These are phyloP conservation scores for Gibbula magus DNA, from an alignment of 2,888 invertebrate species.

Conservation along the genomic window DNA sequence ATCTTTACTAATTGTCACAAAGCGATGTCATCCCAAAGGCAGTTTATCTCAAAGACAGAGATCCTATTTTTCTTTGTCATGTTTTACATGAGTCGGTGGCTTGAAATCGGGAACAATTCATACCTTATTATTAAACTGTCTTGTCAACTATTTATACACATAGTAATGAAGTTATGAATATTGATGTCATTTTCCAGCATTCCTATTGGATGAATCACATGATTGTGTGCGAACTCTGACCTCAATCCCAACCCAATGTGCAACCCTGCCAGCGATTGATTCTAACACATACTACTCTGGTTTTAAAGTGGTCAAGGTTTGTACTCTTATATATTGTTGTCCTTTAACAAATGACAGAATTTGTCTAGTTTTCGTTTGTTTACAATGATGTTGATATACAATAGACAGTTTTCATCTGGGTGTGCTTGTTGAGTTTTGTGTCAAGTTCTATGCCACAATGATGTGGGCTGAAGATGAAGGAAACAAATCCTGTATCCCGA, in stretches of 20 bases:
- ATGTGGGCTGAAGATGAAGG: not conserved
- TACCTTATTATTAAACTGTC: no score
- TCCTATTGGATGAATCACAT: slow-evolving; percentile 51
- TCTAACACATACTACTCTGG: slow-evolving; percentile 57
- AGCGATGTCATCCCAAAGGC: no score
- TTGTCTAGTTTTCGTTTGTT: not conserved
- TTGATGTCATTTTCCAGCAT: slow-evolving; percentile 49
- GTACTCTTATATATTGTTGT: no score
- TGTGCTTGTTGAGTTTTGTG: not conserved
- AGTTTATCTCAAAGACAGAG: no score
- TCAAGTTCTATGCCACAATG: not conserved
- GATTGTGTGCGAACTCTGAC: slow-evolving; percentile 58
- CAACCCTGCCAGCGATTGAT: slow-evolving; percentile 42
- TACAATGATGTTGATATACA: not conserved
- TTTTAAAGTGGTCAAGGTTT: slow-evolving; percentile 64
- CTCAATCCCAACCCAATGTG: slow-evolving; percentile 40
- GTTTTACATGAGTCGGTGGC: no score
- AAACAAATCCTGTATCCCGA: not conserved
- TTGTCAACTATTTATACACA: no score
- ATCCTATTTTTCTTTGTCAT: no score
- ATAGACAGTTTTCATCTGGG: not conserved
- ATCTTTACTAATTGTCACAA: no score
- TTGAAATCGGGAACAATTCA: no score
- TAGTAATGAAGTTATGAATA: not conserved
- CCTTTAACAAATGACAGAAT: no score